Evolutionary conservation across 2,888 invertebrate genomes (phyloP), one percentile per base, ranked within the genome.

Genomic region (Standfussiana lucernea): DNA sequence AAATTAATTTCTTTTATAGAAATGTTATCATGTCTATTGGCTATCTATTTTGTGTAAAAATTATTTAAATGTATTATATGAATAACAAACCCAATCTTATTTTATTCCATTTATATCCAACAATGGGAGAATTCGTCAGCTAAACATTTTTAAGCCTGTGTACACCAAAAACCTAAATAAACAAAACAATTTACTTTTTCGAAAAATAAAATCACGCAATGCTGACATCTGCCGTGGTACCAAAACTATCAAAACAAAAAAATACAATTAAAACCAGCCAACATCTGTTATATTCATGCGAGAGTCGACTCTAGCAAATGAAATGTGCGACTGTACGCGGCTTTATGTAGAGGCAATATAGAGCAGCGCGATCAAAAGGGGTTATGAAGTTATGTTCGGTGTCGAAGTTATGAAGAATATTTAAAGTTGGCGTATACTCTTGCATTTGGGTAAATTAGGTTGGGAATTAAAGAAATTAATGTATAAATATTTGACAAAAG

Each of bases 221-320:
- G 53, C 37, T 1, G n/a, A 79, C 79, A 83, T 71, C 32, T 76
- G 84, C 24, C 50, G 11, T 76, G 32, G 2, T 56, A 50, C 47
- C 42, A 47, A 72, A 62, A 84, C 69, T 50, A 81, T 69, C 24
- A 59, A 67, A 75, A 56, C 50, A 61, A 74, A 75, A 81, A 72
- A 65, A 78, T 66, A 70, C 62, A 82, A 72, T 75, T 71, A 75
- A 75, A 84, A 74, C 35, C 24, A 50, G 18, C 70, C 62, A 75
- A 59, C 85, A 75, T 74, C 65, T 85, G 85, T 85, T 77, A 82
- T 85, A 75, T 78, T 67, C 74, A 72, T 64, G 65, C 66, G 45
- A 84, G 72, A 28, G 21, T 47, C 50, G 70, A 71, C 47, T 64
- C 64, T 76, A 40, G 67, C 42, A 68, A 78, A 82, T 84, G 72